phyloP scores from a whole-genome alignment of 2,888 invertebrate species.

The Zelleria hepariella region DNA sequence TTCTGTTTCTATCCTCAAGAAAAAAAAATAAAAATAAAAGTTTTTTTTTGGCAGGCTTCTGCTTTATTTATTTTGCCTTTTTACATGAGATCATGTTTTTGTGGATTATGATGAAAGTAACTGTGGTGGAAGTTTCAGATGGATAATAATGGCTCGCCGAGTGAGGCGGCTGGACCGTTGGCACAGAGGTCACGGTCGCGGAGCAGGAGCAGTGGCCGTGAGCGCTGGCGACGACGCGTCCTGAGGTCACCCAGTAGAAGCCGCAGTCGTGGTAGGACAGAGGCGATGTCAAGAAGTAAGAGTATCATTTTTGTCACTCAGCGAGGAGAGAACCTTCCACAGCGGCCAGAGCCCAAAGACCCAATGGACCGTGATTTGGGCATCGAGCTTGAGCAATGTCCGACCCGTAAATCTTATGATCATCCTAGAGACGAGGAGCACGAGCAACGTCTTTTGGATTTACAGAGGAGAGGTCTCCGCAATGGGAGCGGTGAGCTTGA shows the following conservation, averaged over 20 bases:
- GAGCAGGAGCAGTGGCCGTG: neutral
- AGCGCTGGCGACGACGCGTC: neutral
- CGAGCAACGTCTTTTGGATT: neutral
- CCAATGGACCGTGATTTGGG: neutral
- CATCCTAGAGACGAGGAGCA: neutral
- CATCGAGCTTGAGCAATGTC: neutral
- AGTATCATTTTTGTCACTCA: neutral
- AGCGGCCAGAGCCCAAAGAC: neutral
- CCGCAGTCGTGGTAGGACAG: neutral
- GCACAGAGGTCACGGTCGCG: neutral
- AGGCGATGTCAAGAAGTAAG: neutral
- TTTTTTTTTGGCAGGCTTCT: neutral
- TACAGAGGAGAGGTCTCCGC: neutral
- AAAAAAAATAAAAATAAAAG: neutral
- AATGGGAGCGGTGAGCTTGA: conserved; percentile 3
- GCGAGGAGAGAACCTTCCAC: neutral
- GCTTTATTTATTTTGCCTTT: neutral
- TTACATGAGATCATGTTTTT: neutral
- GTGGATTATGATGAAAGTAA: neutral
- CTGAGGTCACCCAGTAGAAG: neutral
- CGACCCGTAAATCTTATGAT: neutral
- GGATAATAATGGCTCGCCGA: neutral
- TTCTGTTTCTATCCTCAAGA: neutral
- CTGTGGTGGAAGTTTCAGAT: neutral
- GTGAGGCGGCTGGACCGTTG: neutral